These are phyloP conservation scores for Thereva nobilitata DNA, from an alignment of 2,888 invertebrate species.

Conservation along the genomic window DNA sequence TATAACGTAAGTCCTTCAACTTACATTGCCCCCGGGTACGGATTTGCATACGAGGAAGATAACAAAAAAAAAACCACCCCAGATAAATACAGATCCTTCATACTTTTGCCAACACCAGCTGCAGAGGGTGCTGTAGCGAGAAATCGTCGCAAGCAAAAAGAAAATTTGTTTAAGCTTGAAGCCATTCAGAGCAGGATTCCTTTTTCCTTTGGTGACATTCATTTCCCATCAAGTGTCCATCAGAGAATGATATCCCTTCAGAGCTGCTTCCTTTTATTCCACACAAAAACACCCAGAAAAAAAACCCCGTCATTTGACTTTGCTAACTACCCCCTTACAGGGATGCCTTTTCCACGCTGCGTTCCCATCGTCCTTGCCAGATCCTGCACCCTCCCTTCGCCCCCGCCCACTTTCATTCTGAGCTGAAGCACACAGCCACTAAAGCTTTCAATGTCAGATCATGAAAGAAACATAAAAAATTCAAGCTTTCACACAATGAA, in stretches of 20 bases:
- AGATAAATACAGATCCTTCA: no score
- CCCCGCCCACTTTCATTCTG: not conserved
- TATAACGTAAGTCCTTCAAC: no score
- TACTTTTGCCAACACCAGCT: no score
- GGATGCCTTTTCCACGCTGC: slow-evolving; percentile 4
- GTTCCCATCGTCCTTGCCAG: not conserved
- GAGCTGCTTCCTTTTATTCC: slow-evolving; percentile 12
- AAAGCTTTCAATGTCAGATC: slow-evolving; percentile 24
- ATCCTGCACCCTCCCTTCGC: not conserved
- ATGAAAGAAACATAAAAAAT: slow-evolving; percentile 24
- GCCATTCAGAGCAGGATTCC: slow-evolving; percentile 20
- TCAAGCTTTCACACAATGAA: slow-evolving; percentile 25
- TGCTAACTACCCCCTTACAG: not conserved
- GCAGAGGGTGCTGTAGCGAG: no score
- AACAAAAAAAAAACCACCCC: no score
- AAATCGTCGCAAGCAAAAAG: no score
- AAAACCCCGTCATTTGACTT: slow-evolving; percentile 18
- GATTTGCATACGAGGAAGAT: no score
- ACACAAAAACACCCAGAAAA: not conserved
- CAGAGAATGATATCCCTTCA: slow-evolving; percentile 29
- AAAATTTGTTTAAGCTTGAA: not conserved
- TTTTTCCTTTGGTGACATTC: slow-evolving; percentile 28
- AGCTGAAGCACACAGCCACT: no score
- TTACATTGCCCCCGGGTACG: no score
- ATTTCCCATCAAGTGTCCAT: slow-evolving; percentile 26